Base-by-base conservation (phyloP, 1,140 invertebrate genomes). In the Nymphalis io region DNA sequence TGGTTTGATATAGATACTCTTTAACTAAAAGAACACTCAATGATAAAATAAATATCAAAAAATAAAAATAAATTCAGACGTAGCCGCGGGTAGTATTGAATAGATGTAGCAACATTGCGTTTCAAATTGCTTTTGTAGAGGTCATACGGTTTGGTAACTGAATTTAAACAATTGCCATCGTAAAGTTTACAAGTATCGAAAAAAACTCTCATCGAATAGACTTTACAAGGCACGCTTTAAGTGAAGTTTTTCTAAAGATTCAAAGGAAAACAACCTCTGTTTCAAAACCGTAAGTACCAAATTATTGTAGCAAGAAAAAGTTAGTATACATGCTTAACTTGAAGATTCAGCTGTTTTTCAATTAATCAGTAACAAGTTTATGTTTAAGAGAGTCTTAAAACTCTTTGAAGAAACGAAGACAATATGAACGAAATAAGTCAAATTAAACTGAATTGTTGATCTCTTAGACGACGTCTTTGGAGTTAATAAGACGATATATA, bases 291-390 rank as follows among this genome's bases (percentile, higher is more conserved):
- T 46, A 46, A 46, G 42, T n/a, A 6, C 15, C n/a, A 46, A 18
- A 46, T 46, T n/a, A 46, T 0, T 46, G n/a, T 46, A 16, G 13
- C 42, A 18, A 46, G 0, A 44, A 3, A 3, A 46, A 0, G 42
- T 15, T n/a, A 46, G 42, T 46, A 15, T 44, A 44, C 15, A 42
- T 13, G 39, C 3, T 13, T 44, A 44, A 44, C 13, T n/a, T 46
- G 15, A 46, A n/a, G n/a, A 15, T 55, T 46, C 21, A 59, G 23
- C 20, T 63, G 13, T 55, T 46, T 40, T 63, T 63, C 39, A 57
- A 44, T 60, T 16, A 44, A 60, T 60, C 20, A 46, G 42, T 60
- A 60, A 60, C 13, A 60, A 60, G 39, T 44, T 60, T 60, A 60
- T 44, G 39, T 60, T 16, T 27, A 44, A 60, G 20, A 15, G 40